Evolutionary conservation across 92 coral and sea anemone species (phyloP).

Genomic region (Parazoanthus darwini): DNA sequence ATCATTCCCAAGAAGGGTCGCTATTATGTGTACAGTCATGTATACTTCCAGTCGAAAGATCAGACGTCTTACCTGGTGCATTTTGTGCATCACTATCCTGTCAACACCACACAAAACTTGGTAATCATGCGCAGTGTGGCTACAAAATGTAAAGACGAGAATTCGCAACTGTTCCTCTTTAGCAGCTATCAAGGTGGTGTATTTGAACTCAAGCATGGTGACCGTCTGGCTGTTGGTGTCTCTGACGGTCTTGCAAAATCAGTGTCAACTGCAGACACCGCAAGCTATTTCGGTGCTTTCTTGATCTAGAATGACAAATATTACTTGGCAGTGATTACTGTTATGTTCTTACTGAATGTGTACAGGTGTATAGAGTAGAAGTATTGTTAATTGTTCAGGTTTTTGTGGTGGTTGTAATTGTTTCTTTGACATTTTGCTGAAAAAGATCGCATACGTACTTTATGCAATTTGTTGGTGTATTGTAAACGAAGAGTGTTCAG

Average conservation of each 20-base stretch:
- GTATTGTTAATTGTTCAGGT: background rate
- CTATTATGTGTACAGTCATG: slow-evolving; percentile 83
- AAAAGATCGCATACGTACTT: slow-evolving; percentile 14
- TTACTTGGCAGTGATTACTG: slow-evolving; percentile 6
- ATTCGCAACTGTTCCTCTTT: slow-evolving; percentile 56
- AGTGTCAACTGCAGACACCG: slow-evolving; percentile 70
- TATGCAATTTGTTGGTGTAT: background rate
- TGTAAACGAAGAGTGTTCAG: background rate
- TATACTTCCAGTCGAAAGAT: slow-evolving; percentile 75
- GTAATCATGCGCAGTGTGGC: slow-evolving; percentile 83
- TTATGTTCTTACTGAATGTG: slow-evolving; percentile 3
- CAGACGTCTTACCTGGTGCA: slow-evolving; percentile 66
- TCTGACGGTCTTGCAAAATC: slow-evolving; percentile 52
- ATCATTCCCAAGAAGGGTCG: slow-evolving; percentile 69
- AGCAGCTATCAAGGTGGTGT: slow-evolving; percentile 93
- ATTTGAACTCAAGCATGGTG: slow-evolving; percentile 62
- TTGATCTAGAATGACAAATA: slow-evolving; percentile 49
- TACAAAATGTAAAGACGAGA: slow-evolving; percentile 67
- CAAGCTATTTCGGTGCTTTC: slow-evolving; percentile 89
- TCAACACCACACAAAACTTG: slow-evolving; percentile 39
- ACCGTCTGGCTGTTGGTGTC: slow-evolving; percentile 71
- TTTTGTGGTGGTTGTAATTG: background rate
- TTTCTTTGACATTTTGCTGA: background rate
- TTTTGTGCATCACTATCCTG: slow-evolving; percentile 67
- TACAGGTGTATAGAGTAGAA: slow-evolving; percentile 41